Evolutionary conservation across 2,113 vertebrate genomes (phyloP), one percentile per base, ranked within the genome.

Genomic region (Rhinolophus sinicus): DNA sequence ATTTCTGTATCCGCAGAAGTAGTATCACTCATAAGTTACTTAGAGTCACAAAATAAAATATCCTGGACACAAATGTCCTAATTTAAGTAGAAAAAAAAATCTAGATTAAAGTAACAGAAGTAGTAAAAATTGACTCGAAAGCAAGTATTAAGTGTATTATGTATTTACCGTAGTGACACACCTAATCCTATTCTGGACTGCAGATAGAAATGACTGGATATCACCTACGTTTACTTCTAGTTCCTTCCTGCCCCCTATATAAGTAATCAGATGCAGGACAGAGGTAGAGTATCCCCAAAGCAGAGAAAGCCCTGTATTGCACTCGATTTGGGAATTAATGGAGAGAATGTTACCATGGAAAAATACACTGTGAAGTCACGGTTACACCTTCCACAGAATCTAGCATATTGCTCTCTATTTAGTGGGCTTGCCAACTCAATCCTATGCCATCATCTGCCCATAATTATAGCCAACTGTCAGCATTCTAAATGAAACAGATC

Each of bases 341-440:
- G 52, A 44, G 22, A 88, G 62, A 88, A 62, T 60, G n/a, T 70
- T 87, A 60, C 33, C 16, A 38, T 58, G 47, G 90, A 75, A 94
- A 93, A 95, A 90, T n/a, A 28, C 5, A 81, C 65, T 94, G 64
- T 64, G 94, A 81, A 69, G 54, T 91, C 80, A 96, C 44, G 33
- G 40, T 67, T 88, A 73, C n/a, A 77, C 9, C 26, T 94, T 83
- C 58, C 50, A 88, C 52, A 92, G 87, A 94, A 77, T 26, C 21
- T 22, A 86, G 33, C 67, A 91, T 21, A 92, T 40, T 94, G 76
- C 44, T 83, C 33, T 90, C 40, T 60, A 38, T 35, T 92, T 70
- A 72, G 18, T 67, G 28, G 54, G 40, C 40, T 69, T 88, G 65
- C 81, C 80, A 87, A 94, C 60, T 58, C 52, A 94, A 47, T 72